These are phyloP conservation scores for Acanthisitta chloris DNA, from an alignment of 2,113 vertebrate genomes.

Conservation along the genomic window DNA sequence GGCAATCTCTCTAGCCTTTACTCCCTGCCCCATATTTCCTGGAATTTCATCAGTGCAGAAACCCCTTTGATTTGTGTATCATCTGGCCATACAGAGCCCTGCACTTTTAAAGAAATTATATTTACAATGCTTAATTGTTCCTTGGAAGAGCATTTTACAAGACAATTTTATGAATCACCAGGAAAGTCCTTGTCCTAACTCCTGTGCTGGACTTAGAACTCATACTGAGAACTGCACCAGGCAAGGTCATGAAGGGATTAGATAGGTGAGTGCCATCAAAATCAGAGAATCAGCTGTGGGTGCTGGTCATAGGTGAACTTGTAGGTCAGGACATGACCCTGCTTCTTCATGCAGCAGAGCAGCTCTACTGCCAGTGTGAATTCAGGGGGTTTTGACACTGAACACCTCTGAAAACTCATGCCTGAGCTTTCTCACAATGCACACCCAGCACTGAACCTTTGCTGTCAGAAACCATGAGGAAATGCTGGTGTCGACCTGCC, in stretches of 20 bases:
- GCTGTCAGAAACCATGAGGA: neutral
- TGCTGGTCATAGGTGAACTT: neutral
- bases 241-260: neutral
- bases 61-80: neutral
- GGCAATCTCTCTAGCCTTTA: neutral
- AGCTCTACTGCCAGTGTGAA: neutral
- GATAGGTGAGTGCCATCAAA: neutral
- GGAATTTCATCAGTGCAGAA: neutral
- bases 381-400: neutral
- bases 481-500: accelerated
- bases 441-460: neutral
- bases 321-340: neutral
- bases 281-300: neutral
- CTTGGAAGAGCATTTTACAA: neutral
- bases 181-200: neutral
- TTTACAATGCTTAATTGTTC: neutral
- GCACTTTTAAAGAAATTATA: neutral
- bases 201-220: neutral
- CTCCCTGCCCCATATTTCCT: neutral
- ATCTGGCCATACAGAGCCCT: neutral
- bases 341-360: neutral
- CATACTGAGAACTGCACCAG: neutral
- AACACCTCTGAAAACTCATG: neutral
- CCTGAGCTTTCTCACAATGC: neutral
- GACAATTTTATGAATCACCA: neutral